Evolutionary conservation across 2,888 invertebrate species (phyloP), one percentile per base, ranked within the genome.

Genomic region (Clistopyga incitator): DNA sequence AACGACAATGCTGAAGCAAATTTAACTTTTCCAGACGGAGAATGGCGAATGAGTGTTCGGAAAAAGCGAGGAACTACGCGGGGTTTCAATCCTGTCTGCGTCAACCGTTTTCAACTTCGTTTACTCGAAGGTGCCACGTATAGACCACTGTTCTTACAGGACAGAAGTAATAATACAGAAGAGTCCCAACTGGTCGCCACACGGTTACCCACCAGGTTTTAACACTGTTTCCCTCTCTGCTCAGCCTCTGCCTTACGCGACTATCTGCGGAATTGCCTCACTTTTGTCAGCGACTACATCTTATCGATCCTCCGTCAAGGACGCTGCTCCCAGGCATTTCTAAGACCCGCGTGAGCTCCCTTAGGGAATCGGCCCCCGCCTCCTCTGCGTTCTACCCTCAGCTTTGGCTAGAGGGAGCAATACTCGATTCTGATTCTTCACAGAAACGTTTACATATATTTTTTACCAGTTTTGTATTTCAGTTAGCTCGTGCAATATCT

Each of bases 221-320:
- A 34, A 29, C n/a, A n/a, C 6, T 47, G 45, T 45, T 56, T 72
- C 42, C 42, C 70, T 54, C 70, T 71, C 34, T 18, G 38, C 75
- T 25, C 34, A 59, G 68, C 68, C 50, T 64, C 54, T 8, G 70
- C 11, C n/a, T 70, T 54, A 29, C 45, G 70, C 76, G 81, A 76
- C 76, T 59, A 76, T 81, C 52, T 50, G 8, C 47, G 64, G 64
- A 75, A 78, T 81, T 81, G 67, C 72, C 75, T 76, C 70, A 76
- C 75, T 45, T 81, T 64, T 91, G 71, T 77, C 82, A 79, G 64
- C 64, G 61, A 64, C 67, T 68, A 81, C 78, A 64, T 80, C 81
- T 68, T 70, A 76, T 81, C 81, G 81, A 81, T 76, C 64, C 70
- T 42, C 18, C n/a, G 18, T 18, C 47, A 61, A 52, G 64, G 50